A percentile compares a stretch with the other conserved stretches of the same genome.
Conservation (phyloP, 2,113 vertebrate species). For the Silurus meridionalis region DNA sequence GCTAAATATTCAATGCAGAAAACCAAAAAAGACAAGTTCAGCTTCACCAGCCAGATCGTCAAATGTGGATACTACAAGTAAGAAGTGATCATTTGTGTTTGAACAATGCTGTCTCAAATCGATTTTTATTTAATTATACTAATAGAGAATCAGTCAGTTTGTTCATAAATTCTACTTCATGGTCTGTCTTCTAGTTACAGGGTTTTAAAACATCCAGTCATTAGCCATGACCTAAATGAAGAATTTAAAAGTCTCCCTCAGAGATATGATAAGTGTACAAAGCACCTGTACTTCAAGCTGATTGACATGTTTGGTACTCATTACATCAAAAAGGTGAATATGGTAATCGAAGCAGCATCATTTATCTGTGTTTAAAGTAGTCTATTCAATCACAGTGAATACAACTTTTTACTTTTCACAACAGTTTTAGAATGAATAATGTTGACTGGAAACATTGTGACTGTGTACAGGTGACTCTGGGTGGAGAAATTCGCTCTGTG, state of each 20-base stretch:
- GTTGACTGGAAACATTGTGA: background rate
- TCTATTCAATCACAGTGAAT: background rate
- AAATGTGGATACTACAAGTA: slow-evolving; percentile 78
- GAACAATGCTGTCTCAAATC: too few species aligned
- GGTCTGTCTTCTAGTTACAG: slow-evolving; percentile 61
- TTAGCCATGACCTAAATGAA: slow-evolving; percentile 63
- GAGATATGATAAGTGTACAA: background rate
- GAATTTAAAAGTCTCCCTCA: slow-evolving; percentile 47
- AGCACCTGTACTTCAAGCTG: slow-evolving; percentile 70
- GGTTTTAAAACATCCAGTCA: slow-evolving; percentile 53
- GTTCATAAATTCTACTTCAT: background rate
- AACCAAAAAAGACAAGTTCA: slow-evolving; percentile 74
- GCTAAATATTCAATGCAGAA: slow-evolving; percentile 74
- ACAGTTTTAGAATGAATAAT: background rate
- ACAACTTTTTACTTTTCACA: too few species aligned
- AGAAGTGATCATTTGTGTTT: slow-evolving; percentile 6
- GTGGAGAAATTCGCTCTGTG: slow-evolving; percentile 72
- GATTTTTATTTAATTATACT: background rate
- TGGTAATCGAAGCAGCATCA: too few species aligned
- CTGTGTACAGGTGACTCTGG: slow-evolving; percentile 67
- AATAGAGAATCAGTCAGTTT: background rate
- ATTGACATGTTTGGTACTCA: slow-evolving; percentile 76
- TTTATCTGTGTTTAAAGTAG: background rate
- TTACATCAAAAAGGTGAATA: slow-evolving; percentile 71
- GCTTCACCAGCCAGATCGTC: slow-evolving; percentile 68